These are phyloP conservation scores for Peucedramus taeniatus DNA, from an alignment of 2,113 vertebrate genomes.

Conservation along the genomic window DNA sequence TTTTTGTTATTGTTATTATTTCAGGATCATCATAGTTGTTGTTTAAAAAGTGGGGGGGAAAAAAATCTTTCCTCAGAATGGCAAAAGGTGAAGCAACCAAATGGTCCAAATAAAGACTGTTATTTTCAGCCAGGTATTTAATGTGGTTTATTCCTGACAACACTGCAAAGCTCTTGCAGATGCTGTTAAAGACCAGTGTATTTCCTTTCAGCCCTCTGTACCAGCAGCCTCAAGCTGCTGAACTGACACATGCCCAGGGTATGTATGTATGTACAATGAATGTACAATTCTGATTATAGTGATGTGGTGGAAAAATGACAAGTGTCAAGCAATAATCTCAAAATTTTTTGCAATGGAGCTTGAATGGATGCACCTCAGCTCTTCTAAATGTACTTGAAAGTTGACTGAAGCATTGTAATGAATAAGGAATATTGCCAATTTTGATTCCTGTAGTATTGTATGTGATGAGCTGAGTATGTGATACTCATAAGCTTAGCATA, in stretches of 20 bases:
- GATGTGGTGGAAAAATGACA: not conserved
- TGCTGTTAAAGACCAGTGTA: not conserved
- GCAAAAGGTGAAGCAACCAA: not conserved
- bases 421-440: not conserved
- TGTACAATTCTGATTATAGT: not conserved
- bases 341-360: not conserved
- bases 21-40: not conserved
- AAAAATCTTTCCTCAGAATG: not conserved
- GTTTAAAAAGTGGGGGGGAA: not conserved
- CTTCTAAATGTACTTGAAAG: not conserved
- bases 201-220: not conserved
- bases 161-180: accelerated
- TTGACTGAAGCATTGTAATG: not conserved
- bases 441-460: not conserved
- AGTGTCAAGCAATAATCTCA: not conserved
- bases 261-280: not conserved
- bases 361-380: not conserved
- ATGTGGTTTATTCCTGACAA: not conserved
- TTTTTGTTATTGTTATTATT: not conserved
- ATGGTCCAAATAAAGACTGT: not conserved
- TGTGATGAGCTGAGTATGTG: not conserved
- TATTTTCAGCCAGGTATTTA: not conserved
- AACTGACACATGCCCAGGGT: not conserved
- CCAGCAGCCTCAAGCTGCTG: not conserved
- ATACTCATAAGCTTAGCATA: not conserved